phyloP scores from a whole-genome alignment of 2,113 vertebrate genomes.

The Rhinichthys klamathensis region DNA sequence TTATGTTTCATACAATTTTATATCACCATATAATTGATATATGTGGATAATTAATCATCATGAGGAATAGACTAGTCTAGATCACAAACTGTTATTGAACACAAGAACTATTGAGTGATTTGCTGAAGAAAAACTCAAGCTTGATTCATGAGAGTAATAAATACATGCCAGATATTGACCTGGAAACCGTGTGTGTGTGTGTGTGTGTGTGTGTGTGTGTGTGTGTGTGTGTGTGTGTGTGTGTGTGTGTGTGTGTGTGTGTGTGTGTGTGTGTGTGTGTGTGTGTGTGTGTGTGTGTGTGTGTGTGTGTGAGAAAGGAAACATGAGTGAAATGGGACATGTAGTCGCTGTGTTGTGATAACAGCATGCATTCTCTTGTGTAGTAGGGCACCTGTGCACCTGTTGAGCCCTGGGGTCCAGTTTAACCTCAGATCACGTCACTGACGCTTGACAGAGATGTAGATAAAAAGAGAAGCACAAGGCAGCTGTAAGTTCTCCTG shows the following conservation, averaged over 20 bases:
- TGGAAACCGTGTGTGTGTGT: background rate
- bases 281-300: no score
- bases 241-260: no score
- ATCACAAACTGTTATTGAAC: background rate
- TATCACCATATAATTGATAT: background rate
- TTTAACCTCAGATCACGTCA: background rate
- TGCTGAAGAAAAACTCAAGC: background rate
- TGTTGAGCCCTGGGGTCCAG: background rate
- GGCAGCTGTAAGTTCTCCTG: background rate
- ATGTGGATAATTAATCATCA: background rate
- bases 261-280: no score
- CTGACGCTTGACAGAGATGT: background rate
- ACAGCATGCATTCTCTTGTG: background rate
- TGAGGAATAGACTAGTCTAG: background rate
- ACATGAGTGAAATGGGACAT: background rate
- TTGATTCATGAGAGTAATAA: background rate
- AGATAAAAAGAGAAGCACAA: background rate
- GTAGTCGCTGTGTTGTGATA: background rate
- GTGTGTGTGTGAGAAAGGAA: no score
- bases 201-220: background rate
- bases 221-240: no score
- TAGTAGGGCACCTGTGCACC: constrained; percentile 2
- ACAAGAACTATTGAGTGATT: background rate
- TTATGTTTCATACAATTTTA: background rate
- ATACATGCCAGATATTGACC: background rate